phyloP scores from a whole-genome alignment of 1,140 invertebrate genomes.

The Habropoda laboriosa region DNA sequence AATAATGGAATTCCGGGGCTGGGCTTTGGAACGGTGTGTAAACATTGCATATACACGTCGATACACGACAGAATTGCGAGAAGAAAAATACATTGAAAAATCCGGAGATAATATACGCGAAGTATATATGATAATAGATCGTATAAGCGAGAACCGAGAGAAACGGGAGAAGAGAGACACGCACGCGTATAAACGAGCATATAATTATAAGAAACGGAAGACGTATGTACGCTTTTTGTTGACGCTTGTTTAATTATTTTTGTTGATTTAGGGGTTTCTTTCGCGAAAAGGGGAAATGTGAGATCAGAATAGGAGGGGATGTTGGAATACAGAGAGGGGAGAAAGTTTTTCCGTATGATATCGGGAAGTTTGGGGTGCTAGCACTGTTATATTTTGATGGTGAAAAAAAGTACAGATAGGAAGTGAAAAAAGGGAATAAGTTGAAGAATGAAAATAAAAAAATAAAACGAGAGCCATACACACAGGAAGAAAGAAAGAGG shows the following conservation, averaged over 20 bases:
- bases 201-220: slow-evolving; percentile 47
- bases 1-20: slow-evolving; percentile 70
- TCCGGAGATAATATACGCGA: slow-evolving; percentile 19
- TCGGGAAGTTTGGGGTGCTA: slow-evolving; percentile 42
- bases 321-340: background rate
- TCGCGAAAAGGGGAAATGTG: slow-evolving; percentile 33
- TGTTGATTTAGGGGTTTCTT: slow-evolving; percentile 68
- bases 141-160: slow-evolving; percentile 12
- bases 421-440: slow-evolving; percentile 10
- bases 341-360: slow-evolving; percentile 17
- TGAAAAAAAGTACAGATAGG: slow-evolving; percentile 6
- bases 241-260: slow-evolving; percentile 74
- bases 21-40: slow-evolving; percentile 74
- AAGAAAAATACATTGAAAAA: background rate
- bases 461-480: slow-evolving; percentile 29
- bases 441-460: background rate
- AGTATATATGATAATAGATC: slow-evolving; percentile 32
- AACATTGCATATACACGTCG: slow-evolving; percentile 50
- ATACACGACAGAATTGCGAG: slow-evolving; percentile 38
- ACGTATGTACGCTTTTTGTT: slow-evolving; percentile 72
- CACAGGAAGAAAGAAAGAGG: slow-evolving; percentile 3
- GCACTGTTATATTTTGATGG: slow-evolving; percentile 23
- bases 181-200: slow-evolving; percentile 48
- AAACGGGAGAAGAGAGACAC: slow-evolving; percentile 29
- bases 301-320: slow-evolving; percentile 7